A percentile compares a stretch with the other conserved stretches of the same genome.
Conservation (phyloP, 2,888 invertebrate genomes). For the Euplagia quadripunctaria region DNA sequence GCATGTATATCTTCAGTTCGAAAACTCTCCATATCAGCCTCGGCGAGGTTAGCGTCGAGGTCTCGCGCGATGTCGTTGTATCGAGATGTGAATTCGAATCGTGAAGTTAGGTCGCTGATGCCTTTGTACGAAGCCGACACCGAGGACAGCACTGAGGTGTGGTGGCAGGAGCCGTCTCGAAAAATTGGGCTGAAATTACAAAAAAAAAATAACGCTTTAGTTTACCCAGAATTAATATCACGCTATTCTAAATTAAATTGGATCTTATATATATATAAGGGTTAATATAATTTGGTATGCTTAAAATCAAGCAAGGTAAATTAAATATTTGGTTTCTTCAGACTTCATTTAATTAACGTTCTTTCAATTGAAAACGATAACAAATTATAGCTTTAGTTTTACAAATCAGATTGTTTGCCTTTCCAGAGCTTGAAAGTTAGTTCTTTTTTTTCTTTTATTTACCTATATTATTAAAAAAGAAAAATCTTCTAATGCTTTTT, state of each 20-base stretch:
- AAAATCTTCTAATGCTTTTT: background rate
- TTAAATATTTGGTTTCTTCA: background rate
- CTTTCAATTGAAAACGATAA: constrained; percentile 18
- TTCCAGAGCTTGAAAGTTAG: constrained; percentile 12
- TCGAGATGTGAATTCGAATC: constrained; percentile 87
- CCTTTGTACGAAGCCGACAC: constrained; percentile 94
- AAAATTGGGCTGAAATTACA: constrained; percentile 88
- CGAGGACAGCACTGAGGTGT: constrained; percentile 93
- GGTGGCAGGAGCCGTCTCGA: constrained; percentile 93
- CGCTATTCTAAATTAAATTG: background rate
- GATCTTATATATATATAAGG: background rate
- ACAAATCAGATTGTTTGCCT: constrained; percentile 28
- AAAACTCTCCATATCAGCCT: constrained; percentile 98
- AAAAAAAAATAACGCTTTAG: constrained; percentile 15
- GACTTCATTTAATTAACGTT: constrained; percentile 19
- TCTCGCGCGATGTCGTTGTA: constrained; percentile 96
- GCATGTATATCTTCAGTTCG: constrained; percentile 96
- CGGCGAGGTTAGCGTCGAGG: constrained; percentile 96
- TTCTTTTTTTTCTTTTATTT: no score
- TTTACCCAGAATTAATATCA: background rate
- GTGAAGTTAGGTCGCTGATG: constrained; percentile 87
- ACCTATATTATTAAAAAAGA: no score
- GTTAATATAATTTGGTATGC: background rate
- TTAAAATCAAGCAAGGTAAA: background rate
- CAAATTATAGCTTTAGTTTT: constrained; percentile 24